Percentiles rank a stretch among this genome's conserved stretches.
phyloP scores from a whole-genome alignment of 2,888 invertebrate species.

The Drosophila pseudotalamancana region DNA sequence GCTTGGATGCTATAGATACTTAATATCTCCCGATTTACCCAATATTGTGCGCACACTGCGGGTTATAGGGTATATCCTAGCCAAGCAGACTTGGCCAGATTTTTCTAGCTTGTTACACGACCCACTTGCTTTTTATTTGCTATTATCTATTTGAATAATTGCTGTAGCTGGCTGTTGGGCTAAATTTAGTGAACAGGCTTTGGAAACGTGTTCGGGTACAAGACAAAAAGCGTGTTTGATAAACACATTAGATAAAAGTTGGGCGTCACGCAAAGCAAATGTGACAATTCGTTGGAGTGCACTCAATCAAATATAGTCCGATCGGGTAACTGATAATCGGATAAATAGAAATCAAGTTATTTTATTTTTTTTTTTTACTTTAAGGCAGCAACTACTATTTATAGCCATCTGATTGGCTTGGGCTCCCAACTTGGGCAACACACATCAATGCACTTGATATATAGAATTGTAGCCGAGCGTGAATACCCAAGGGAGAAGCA shows the following conservation, averaged over 20 bases:
- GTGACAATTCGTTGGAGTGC: constrained; percentile 23
- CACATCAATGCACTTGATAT: constrained; percentile 48
- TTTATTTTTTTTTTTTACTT: background rate
- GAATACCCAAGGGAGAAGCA: constrained; percentile 45
- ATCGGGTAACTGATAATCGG: constrained; percentile 4
- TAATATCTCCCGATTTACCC: too few species aligned
- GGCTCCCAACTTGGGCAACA: constrained; percentile 25
- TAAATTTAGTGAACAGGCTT: constrained; percentile 31
- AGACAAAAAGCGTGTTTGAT: constrained; percentile 7
- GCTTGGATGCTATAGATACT: too few species aligned
- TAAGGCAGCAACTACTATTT: constrained; percentile 18
- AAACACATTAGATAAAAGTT: constrained; percentile 50
- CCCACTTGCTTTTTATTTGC: constrained; percentile 23
- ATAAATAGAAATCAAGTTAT: background rate
- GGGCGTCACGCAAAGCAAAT: constrained; percentile 34
- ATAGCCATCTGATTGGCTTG: constrained; percentile 50
- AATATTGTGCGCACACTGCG: too few species aligned
- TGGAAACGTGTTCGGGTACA: constrained; percentile 21
- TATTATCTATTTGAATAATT: constrained; percentile 38
- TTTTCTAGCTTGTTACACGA: too few species aligned
- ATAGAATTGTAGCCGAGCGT: constrained; percentile 59
- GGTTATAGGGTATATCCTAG: too few species aligned
- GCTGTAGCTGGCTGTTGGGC: constrained; percentile 13
- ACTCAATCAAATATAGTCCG: background rate
- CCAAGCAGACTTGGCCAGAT: too few species aligned